phyloP scores from a whole-genome alignment of 2,113 vertebrate genomes.

The Axis porcinus region DNA sequence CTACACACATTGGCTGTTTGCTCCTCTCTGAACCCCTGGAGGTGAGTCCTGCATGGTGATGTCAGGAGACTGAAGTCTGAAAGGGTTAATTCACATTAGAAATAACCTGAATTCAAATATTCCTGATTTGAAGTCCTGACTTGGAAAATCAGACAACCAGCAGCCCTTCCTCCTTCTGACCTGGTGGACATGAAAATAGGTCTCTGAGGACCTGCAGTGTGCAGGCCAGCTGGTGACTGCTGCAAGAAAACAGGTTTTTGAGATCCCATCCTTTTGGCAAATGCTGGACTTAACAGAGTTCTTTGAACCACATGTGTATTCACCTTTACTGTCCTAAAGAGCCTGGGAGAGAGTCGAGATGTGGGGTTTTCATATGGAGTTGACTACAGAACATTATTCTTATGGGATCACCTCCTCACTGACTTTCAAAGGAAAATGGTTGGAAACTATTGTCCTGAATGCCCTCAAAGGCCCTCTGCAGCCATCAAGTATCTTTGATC shows the following conservation, averaged over 20 bases:
- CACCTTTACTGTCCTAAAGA: rapidly evolving
- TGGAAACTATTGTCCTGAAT: not conserved
- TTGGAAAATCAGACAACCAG: not conserved
- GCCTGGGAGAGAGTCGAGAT: too few species aligned
- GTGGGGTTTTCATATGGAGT: not conserved
- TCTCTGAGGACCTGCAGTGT: not conserved
- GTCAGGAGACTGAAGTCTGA: not conserved
- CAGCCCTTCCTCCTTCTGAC: not conserved
- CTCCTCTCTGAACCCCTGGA: not conserved
- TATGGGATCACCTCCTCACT: not conserved
- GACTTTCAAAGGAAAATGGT: not conserved
- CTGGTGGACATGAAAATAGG: not conserved
- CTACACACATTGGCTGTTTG: rapidly evolving
- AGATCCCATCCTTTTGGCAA: too few species aligned
- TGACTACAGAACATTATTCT: not conserved
- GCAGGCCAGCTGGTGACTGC: not conserved
- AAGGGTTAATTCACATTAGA: too few species aligned
- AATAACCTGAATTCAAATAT: not conserved
- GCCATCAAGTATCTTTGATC: not conserved
- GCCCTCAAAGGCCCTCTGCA: not conserved
- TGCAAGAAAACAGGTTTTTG: not conserved
- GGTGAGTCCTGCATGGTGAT: not conserved
- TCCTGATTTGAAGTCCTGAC: not conserved
- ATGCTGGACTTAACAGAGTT: not conserved
- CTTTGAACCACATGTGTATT: not conserved